These are phyloP conservation scores for Micropoecilia bifurca DNA, from an alignment of 2,797 vertebrate species.

Conservation along the genomic window DNA sequence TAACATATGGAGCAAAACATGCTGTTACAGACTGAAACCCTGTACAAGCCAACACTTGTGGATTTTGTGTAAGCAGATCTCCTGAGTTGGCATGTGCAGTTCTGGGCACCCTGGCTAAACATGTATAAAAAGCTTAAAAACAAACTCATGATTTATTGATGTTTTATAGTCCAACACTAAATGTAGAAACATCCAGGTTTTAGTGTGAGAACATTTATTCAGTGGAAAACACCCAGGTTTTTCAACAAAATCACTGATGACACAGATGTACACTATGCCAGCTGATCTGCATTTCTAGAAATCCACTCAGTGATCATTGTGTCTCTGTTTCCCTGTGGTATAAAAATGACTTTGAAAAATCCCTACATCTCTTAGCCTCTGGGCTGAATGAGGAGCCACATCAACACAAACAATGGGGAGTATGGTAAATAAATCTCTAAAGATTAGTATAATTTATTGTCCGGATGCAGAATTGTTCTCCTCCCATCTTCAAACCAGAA, in stretches of 20 bases:
- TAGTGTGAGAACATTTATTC: background rate
- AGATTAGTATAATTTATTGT: background rate
- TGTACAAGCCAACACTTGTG: background rate
- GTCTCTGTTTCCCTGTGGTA: background rate
- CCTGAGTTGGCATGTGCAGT: background rate
- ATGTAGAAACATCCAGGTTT: background rate
- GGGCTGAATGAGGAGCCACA: background rate
- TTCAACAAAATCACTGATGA: background rate
- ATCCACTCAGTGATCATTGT: background rate
- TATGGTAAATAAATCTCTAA: background rate
- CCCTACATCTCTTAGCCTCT: background rate
- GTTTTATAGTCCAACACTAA: background rate
- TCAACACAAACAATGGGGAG: background rate
- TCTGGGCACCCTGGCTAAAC: background rate
- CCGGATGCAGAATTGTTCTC: background rate
- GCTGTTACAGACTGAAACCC: background rate
- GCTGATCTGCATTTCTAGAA: background rate
- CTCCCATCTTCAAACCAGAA: background rate
- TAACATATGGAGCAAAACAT: background rate
- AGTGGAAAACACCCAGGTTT: background rate
- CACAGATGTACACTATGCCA: background rate
- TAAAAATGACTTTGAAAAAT: background rate
- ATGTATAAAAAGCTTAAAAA: background rate
- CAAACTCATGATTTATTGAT: background rate
- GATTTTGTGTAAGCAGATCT: slow-evolving; percentile 2